phyloP scores from a whole-genome alignment of 37 sponge, comb jelly and placozoan species.

The Geodia barretti region DNA sequence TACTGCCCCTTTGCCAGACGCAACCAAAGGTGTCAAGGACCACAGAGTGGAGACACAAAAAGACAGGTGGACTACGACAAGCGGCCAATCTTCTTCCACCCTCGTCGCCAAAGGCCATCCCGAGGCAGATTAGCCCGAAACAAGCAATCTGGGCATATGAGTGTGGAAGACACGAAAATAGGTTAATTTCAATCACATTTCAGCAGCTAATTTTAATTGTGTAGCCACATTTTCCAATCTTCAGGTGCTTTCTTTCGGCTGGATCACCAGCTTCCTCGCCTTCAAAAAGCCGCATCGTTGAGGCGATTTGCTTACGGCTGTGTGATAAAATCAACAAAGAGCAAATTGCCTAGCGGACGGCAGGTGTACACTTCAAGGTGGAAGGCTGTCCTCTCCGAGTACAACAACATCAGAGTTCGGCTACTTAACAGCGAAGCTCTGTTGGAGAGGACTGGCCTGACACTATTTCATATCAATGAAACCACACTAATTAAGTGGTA shows the following conservation, averaged over 20 bases:
- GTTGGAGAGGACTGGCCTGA: not conserved
- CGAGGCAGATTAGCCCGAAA: constrained; percentile 13
- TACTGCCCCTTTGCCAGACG: too few species aligned
- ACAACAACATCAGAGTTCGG: not conserved
- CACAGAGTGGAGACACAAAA: too few species aligned
- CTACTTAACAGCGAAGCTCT: constrained; percentile 14
- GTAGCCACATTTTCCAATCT: not conserved
- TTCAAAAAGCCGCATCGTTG: constrained; percentile 17
- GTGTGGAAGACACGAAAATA: not conserved
- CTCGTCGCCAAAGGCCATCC: not conserved
- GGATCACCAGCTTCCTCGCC: constrained; percentile 10
- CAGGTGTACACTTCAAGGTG: not conserved
- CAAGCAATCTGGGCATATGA: not conserved
- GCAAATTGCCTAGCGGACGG: too few species aligned
- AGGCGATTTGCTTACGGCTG: not conserved
- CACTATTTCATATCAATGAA: constrained; percentile 6
- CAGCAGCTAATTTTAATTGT: not conserved
- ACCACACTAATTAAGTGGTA: constrained; percentile 8
- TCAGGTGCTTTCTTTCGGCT: constrained; percentile 24
- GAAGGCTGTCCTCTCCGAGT: not conserved
- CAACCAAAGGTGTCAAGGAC: too few species aligned
- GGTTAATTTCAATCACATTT: too few species aligned
- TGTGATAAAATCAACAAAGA: not conserved
- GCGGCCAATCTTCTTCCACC: not conserved
- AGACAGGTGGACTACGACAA: too few species aligned